phyloP scores from a whole-genome alignment of 2,113 vertebrate species.

The Camelus bactrianus region DNA sequence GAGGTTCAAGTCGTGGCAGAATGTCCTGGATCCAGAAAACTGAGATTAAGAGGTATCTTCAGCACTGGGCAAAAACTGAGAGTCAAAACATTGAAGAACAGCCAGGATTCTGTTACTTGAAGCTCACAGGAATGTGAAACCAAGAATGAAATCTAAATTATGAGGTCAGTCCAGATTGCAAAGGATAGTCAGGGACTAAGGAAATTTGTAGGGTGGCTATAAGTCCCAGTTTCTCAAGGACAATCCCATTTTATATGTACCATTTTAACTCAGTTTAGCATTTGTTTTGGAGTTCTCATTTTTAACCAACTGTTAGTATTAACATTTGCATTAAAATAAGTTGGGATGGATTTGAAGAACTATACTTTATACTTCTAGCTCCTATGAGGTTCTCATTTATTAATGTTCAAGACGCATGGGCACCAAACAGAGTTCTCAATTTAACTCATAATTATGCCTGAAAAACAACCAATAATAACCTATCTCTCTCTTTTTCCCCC shows the following conservation, averaged over 20 bases:
- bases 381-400: neutral
- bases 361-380: neutral
- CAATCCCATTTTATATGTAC: neutral
- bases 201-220: neutral
- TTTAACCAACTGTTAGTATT: neutral
- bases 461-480: neutral
- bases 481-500: neutral
- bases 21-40: neutral
- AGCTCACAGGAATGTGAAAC: neutral
- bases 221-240: neutral
- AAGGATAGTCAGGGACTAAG: neutral
- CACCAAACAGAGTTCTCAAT: neutral
- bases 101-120: neutral
- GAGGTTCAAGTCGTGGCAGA: neutral
- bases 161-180: neutral
- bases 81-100: constrained; percentile 3
- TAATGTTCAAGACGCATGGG: neutral
- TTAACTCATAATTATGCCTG: neutral
- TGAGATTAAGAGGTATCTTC: neutral
- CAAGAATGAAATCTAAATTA: constrained; percentile 29
- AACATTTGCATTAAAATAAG: neutral
- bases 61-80: neutral
- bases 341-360: neutral
- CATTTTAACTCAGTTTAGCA: neutral
- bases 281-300: neutral